Evolutionary conservation across 2,113 vertebrate genomes (phyloP).

Genomic region (Aegotheles bennettii): DNA sequence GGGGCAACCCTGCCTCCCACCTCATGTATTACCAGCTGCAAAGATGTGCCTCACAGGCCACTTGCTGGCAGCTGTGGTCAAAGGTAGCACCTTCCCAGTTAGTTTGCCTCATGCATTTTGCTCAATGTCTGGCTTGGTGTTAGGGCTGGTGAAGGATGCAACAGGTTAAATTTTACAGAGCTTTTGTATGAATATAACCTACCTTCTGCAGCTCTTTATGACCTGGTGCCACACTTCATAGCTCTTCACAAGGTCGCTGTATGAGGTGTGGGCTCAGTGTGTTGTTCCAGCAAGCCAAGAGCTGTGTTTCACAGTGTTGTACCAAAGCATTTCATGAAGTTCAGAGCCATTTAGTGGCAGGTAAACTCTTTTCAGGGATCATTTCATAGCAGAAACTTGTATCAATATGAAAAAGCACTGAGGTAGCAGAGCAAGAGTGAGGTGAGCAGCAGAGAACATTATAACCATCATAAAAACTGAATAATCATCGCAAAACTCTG

Average conservation of each 20-base stretch:
- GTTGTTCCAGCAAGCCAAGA: neutral
- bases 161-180: neutral
- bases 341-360: neutral
- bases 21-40: accelerated
- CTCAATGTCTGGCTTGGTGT: accelerated
- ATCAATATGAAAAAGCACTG: accelerated
- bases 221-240: neutral
- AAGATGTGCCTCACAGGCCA: neutral
- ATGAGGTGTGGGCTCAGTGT: neutral
- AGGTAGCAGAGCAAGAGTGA: neutral
- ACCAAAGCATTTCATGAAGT: neutral
- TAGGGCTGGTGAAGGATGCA: too few relatives aligned
- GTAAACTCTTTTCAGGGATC: slow-evolving; percentile 44
- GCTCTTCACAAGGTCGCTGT: neutral
- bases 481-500: neutral
- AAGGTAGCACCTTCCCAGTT: neutral
- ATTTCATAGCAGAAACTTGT: slow-evolving; percentile 14
- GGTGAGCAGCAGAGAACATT: neutral
- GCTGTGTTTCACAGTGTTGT: accelerated
- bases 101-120: accelerated
- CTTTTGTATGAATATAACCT: accelerated
- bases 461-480: neutral
- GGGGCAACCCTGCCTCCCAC: too few relatives aligned
- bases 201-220: neutral
- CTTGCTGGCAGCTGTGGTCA: neutral